Evolutionary conservation across 2,888 invertebrate genomes (phyloP), one percentile per base, ranked within the genome.

Genomic region (Pogonocherus hispidulus): DNA sequence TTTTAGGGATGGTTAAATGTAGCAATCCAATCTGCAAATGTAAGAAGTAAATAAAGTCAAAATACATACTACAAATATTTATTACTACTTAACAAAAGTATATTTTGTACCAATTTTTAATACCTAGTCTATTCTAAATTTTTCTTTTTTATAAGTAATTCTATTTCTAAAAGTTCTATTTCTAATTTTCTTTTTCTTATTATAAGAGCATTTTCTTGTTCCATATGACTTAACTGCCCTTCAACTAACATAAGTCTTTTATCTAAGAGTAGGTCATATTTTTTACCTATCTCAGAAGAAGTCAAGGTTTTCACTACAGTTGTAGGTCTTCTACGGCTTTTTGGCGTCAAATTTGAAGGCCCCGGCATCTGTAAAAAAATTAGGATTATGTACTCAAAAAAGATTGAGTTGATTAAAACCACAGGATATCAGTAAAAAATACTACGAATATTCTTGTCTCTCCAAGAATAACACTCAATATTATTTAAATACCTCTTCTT

Each of bases 181-280:
- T 52, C 52, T 18, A 52, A n/a, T 52, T 27, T 32, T 1, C 18
- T 2, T 16, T 32, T 52, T 52, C 14, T 52, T 1, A 52, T 32
- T 9, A 18, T 16, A 1, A 52, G n/a, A 2, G 4, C 27, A 52
- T 52, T 23, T 32, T 52, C 52, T 32, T 11, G 2, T 8, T 52
- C 52, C 32, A 32, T 23, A 11, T 52, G 52, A 14, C n/a, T 52
- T 14, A 52, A 16, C 14, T 52, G 52, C 1, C 18, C n/a, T n/a
- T 52, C 52, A 18, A 52, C 9, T 3, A 52, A 14, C 5, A 32
- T 6, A 4, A 63, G 54, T 22, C 54, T 19, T 18, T 52, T 51
- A 18, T 54, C 63, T 5, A 63, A n/a, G 5, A 63, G 9, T 14
- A 63, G 2, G 11, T 54, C 52, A 52, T 63, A 63, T 52, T 63